Base-by-base conservation (phyloP, 2,113 vertebrate genomes). In the Cynoglossus semilaevis region DNA sequence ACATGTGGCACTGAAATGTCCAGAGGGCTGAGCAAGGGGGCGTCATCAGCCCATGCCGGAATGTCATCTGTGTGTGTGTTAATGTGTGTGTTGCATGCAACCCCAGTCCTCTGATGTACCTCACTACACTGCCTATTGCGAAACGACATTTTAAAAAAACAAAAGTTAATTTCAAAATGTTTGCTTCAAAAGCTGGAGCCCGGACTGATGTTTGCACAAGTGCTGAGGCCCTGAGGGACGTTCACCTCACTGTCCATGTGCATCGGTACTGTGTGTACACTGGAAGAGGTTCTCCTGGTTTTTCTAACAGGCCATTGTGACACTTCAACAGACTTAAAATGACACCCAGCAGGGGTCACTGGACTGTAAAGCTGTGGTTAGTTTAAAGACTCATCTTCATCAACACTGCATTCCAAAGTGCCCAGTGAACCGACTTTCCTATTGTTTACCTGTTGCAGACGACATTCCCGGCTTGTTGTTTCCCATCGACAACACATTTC, bases 361-460 rank as follows among this genome's bases (percentile, higher is more conserved):
- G 6, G 22, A 29, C 22, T 29, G 6, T 6, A 29, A 6, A 36
- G 53, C 19, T 51, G 9, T 0, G 14, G 18, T 29, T 29, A 29
- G n/a, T 38, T 37, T 37, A 37, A 37, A 37, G 36, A 37, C 36
- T 9, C 36, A 37, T 8, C 12, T 41, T 41, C 10, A 41, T 8
- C 37, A 42, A 40, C 38, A 40, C 38, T 40, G 38, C 38, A 40
- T 29, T 29, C 22, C 22, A 2, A 29, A 29, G 2, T 29, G 22
- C 6, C n/a, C 22, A 29, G 22, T 29, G 6, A 6, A 2, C 22
- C 22, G 6, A 29, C 22, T 29, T 29, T 29, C 6, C 22, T 29
- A 12, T 12, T 42, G 11, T 34, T 54, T 87, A 88, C 87, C 87
- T 77, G 72, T 19, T 72, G 72, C 58, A 62, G 58, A 38, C 18